Conservation (phyloP, 2,113 vertebrate species). For the Pelecanus crispus region DNA sequence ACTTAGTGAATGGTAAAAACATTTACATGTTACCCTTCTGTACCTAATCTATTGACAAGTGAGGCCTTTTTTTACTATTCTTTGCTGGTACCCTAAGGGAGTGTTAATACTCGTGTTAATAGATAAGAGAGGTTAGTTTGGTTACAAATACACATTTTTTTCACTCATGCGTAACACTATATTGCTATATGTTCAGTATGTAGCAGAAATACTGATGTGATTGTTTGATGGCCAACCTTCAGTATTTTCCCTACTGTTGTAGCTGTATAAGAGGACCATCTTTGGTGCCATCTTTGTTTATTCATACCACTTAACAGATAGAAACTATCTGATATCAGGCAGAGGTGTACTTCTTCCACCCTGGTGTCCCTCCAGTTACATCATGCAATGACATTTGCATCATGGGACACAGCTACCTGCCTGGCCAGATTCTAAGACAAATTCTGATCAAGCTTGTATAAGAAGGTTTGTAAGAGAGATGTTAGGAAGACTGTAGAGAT, state of each 20-base stretch:
- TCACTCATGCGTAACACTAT: not conserved
- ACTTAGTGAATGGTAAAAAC: not conserved
- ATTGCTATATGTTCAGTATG: not conserved
- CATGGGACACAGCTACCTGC: not conserved
- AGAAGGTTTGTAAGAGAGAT: not conserved
- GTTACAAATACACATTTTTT: not conserved
- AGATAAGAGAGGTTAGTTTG: not conserved
- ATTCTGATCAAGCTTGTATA: not conserved
- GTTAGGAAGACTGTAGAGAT: not conserved
- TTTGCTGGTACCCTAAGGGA: not conserved
- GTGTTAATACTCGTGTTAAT: not conserved
- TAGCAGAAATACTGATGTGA: not conserved
- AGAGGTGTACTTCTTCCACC: not conserved
- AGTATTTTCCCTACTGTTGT: not conserved
- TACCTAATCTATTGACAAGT: not conserved
- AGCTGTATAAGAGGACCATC: not conserved
- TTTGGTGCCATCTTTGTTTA: not conserved
- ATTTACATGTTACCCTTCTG: not conserved
- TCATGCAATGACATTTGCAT: not conserved
- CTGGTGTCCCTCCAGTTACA: not conserved
- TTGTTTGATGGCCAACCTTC: not conserved
- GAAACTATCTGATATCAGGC: not conserved
- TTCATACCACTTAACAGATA: not conserved
- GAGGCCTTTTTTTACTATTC: not conserved
- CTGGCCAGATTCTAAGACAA: not conserved